Evolutionary conservation across 1,140 invertebrate species (phyloP), one percentile per base, ranked within the genome.

Genomic region (Phymastichus coffea): DNA sequence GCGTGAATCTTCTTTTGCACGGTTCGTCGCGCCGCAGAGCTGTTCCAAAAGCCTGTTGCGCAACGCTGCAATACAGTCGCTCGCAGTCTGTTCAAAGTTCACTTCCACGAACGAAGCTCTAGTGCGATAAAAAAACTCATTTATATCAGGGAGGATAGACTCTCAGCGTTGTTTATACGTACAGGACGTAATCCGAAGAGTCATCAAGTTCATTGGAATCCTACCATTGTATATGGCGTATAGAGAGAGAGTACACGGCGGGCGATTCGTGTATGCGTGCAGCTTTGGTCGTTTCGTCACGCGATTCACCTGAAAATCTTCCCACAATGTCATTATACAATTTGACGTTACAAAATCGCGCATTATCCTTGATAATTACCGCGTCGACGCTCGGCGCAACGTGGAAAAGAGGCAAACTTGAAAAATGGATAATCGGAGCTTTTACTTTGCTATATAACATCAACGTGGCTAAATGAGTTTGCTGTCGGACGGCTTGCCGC

Each of bases 281-380:
- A 19, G 26, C 1, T 14, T 8, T 12, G 12, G 30, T 49, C 28
- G 43, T 51, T 51, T 51, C 48, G 33, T 38, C 22, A 51, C 19
- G 15, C 48, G 20, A 51, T 22, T 15, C 30, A 4, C 17, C 47
- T 35, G 10, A n/a, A 49, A 37, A 49, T 49, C 47, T 49, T 49
- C 47, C 47, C 47, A 49, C 47, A 35, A 35, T 35, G 37, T 51
- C 33, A 38, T 51, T 51, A 51, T 35, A 51, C 30, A 51, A 51
- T 38, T 51, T 51, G n/a, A n/a, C 33, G 15, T 51, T 51, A 38
- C 48, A 37, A 38, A 51, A 51, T 35, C 15, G 28, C 17, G 47
- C n/a, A 35, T 33, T 33, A 35, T 49, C n/a, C 12, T 47, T 28
- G 19, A 47, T 47, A 47, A 47, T 35, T 49, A 35, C 2, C n/a